A percentile compares a stretch with the other conserved stretches of the same genome.
Evolutionary conservation across 2,113 vertebrate species (phyloP).

Genomic region (Coracopsis vasa): DNA sequence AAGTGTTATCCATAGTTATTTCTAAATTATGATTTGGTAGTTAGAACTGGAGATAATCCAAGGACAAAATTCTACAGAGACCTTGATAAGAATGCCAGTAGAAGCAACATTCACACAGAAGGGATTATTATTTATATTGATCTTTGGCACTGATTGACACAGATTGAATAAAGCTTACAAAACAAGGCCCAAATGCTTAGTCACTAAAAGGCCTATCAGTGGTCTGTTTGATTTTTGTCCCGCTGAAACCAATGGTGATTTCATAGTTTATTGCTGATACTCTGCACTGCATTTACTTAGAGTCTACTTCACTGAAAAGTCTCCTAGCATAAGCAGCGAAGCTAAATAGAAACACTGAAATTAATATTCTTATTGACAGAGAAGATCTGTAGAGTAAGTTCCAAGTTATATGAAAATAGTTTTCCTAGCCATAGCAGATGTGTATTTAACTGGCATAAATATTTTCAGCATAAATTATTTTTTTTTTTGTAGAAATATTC

Average conservation of each 20-base stretch:
- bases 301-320: neutral
- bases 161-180: neutral
- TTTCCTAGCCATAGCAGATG: neutral
- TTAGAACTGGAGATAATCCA: neutral
- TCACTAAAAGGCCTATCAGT: neutral
- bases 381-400: neutral
- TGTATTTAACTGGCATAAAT: neutral
- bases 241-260: neutral
- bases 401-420: neutral
- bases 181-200: neutral
- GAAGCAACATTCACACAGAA: neutral
- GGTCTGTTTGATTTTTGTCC: neutral
- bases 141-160: neutral
- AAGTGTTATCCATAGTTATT: slow-evolving; percentile 35
- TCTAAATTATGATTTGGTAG: neutral
- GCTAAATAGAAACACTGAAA: neutral
- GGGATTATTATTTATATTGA: neutral
- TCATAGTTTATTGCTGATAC: neutral
- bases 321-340: neutral
- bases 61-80: neutral
- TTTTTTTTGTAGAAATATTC: neutral
- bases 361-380: neutral
- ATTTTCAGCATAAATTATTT: neutral
- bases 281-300: neutral
- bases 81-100: neutral